These are phyloP conservation scores for Tethea ocularis DNA, from an alignment of 2,888 invertebrate species.

Conservation along the genomic window DNA sequence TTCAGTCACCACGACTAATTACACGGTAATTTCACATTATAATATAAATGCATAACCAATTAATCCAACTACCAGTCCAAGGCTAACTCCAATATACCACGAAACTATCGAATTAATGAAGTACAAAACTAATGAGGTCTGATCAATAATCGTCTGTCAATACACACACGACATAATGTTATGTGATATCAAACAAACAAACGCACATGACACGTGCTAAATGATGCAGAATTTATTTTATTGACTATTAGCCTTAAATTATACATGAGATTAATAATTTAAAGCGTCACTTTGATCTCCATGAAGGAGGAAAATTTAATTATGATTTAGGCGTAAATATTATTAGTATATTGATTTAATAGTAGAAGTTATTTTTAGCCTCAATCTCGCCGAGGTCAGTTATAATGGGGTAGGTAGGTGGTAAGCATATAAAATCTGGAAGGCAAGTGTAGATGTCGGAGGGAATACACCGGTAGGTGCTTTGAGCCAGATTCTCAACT, in stretches of 20 bases:
- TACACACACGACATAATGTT: neutral
- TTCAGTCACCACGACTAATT: neutral
- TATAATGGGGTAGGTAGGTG: too few relatives aligned
- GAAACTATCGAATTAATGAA: slow-evolving; percentile 21
- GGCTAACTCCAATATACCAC: slow-evolving; percentile 20
- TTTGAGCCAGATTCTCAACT: too few relatives aligned
- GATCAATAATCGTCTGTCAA: neutral
- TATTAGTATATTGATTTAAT: too few relatives aligned
- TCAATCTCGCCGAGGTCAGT: too few relatives aligned
- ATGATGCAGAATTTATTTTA: slow-evolving; percentile 12
- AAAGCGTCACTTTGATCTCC: neutral
- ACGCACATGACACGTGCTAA: slow-evolving; percentile 9
- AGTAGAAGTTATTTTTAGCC: too few relatives aligned
- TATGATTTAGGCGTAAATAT: neutral
- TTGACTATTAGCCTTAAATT: slow-evolving; percentile 14
- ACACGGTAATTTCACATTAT: slow-evolving; percentile 8
- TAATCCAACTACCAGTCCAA: slow-evolving; percentile 20
- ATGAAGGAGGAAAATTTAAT: too few relatives aligned
- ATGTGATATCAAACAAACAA: neutral
- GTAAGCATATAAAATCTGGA: too few relatives aligned
- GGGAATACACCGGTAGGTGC: too few relatives aligned
- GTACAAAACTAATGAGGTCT: slow-evolving; percentile 20
- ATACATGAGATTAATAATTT: neutral
- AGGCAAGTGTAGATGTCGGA: too few relatives aligned
- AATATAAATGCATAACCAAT: slow-evolving; percentile 15